These are phyloP conservation scores for Leptoteleia sp. DNA, from an alignment of 1,140 invertebrate species.

Conservation along the genomic window DNA sequence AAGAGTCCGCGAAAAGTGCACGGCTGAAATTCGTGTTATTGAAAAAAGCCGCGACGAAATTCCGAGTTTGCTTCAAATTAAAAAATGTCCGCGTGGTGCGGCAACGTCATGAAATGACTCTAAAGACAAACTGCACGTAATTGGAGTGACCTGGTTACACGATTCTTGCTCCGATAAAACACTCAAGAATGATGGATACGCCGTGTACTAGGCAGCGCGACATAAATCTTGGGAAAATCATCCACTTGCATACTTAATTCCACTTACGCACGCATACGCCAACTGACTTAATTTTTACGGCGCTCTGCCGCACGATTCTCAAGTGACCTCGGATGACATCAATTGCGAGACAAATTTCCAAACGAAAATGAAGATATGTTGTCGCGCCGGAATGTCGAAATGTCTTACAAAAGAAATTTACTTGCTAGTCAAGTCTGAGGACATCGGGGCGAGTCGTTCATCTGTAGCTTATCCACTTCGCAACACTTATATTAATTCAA, in stretches of 20 bases:
- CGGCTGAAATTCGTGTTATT: too few species aligned
- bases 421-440: too few species aligned
- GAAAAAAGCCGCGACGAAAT: too few species aligned
- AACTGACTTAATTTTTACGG: conserved; percentile 38
- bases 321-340: conserved; percentile 33
- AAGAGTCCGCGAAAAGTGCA: too few species aligned
- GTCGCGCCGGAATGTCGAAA: neutral
- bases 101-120: conserved; percentile 24
- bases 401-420: too few species aligned
- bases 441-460: too few species aligned
- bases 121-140: conserved; percentile 42
- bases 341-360: conserved; percentile 32
- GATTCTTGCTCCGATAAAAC: conserved; percentile 51
- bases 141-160: conserved; percentile 53
- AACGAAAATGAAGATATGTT: conserved; percentile 24
- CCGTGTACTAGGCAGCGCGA: conserved; percentile 17
- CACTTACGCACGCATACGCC: conserved; percentile 55
- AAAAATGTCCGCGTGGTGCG: conserved; percentile 12
- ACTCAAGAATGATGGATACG: conserved; percentile 46
- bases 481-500: too few species aligned
- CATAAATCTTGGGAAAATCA: conserved; percentile 61
- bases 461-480: too few species aligned
- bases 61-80: conserved; percentile 2
- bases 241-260: conserved; percentile 47
- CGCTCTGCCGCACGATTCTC: conserved; percentile 10